These are phyloP conservation scores for Epinephelus coioides DNA, from an alignment of 2,797 vertebrate species.

Conservation along the genomic window DNA sequence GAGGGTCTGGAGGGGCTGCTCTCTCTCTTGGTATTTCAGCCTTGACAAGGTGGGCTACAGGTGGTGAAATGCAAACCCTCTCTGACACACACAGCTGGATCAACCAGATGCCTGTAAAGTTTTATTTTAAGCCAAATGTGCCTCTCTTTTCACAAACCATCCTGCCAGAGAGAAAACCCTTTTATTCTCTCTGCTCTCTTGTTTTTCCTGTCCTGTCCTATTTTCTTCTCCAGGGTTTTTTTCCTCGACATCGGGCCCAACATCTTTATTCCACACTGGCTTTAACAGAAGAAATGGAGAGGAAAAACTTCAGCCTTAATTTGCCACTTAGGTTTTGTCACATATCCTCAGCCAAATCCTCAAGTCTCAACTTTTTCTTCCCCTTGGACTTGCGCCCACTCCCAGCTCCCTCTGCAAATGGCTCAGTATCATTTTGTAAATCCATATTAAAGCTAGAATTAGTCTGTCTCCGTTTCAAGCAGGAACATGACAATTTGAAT, in stretches of 20 bases:
- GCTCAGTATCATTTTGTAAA: constrained; percentile 60
- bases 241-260: constrained; percentile 9
- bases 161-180: constrained; percentile 4
- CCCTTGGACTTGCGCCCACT: neutral
- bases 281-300: constrained; percentile 47
- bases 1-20: no score
- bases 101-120: neutral
- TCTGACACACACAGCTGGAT: constrained; percentile 7
- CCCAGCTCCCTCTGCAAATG: constrained; percentile 29
- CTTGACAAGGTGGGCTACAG: neutral
- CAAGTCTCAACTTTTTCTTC: neutral
- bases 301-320: constrained; percentile 57
- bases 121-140: neutral
- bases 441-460: constrained; percentile 54
- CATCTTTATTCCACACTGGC: constrained; percentile 29
- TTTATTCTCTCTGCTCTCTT: constrained; percentile 1
- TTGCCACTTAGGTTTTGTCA: constrained; percentile 55
- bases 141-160: constrained; percentile 15
- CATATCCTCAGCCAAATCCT: constrained; percentile 48
- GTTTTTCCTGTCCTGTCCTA: constrained; percentile 24
- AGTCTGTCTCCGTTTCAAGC: constrained; percentile 52
- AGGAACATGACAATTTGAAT: constrained; percentile 72
- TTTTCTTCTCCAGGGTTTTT: constrained; percentile 28
- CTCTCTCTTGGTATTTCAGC: no score
- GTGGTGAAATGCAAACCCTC: neutral